Evolutionary conservation across 2,888 invertebrate species (phyloP).

Genomic region (Caenorhabditis wallacei): DNA sequence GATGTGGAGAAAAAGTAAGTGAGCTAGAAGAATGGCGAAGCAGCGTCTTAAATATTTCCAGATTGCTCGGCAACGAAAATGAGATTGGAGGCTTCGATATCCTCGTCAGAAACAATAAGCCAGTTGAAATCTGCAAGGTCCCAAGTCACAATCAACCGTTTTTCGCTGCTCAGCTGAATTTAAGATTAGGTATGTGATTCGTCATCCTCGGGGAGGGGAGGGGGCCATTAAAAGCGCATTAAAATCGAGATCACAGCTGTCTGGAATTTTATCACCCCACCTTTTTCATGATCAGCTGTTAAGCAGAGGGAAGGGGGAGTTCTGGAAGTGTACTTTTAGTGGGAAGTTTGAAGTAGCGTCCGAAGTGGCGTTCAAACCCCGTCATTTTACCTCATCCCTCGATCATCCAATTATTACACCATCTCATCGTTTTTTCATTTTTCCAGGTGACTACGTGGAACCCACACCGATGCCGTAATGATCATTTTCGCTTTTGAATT

Average conservation of each 20-base stretch:
- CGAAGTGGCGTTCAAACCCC: too few relatives aligned
- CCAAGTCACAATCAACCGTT: slow-evolving; percentile 50
- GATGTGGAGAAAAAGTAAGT: slow-evolving; percentile 85
- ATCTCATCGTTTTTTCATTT: background rate
- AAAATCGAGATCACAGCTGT: slow-evolving; percentile 25
- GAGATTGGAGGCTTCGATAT: slow-evolving; percentile 87
- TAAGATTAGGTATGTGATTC: slow-evolving; percentile 70
- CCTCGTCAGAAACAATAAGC: slow-evolving; percentile 85
- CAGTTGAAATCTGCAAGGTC: slow-evolving; percentile 66
- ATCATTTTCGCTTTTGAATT: background rate
- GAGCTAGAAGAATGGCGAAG: background rate
- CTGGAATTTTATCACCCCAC: slow-evolving; percentile 10
- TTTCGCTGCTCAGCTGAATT: slow-evolving; percentile 68
- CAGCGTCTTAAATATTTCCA: slow-evolving; percentile 60
- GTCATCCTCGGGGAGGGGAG: background rate
- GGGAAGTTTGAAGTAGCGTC: too few relatives aligned
- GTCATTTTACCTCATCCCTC: too few relatives aligned
- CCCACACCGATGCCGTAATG: slow-evolving; percentile 56
- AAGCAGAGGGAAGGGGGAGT: background rate
- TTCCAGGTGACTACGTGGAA: slow-evolving; percentile 69
- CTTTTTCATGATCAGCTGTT: slow-evolving; percentile 11
- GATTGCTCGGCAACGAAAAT: slow-evolving; percentile 86
- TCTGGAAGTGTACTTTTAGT: slow-evolving; percentile 15
- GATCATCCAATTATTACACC: slow-evolving; percentile 37
- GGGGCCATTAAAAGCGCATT: slow-evolving; percentile 23